Conservation (phyloP, 2,888 invertebrate genomes). For the Xiphydria camelus region DNA sequence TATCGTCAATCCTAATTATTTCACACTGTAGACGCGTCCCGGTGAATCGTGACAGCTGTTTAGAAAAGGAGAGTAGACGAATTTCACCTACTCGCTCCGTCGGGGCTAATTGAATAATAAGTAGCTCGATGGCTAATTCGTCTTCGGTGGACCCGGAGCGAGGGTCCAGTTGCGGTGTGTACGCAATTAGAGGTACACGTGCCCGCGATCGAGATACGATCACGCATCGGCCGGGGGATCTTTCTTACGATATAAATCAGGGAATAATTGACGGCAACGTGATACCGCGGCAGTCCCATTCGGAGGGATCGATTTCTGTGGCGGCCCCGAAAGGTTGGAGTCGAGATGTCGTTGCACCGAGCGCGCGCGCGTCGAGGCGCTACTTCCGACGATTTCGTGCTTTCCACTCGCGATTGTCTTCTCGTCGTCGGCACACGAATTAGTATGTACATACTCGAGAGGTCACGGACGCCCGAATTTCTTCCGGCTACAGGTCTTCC, state of each 20-base stretch:
- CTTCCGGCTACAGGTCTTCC: too few relatives aligned
- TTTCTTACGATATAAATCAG: constrained; percentile 17
- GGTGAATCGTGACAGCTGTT: too few relatives aligned
- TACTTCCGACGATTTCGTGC: too few relatives aligned
- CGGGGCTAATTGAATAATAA: constrained; percentile 3
- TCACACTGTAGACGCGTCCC: too few relatives aligned
- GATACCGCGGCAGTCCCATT: constrained; percentile 19
- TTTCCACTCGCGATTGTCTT: too few relatives aligned
- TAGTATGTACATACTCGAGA: too few relatives aligned
- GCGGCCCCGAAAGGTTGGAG: not conserved
- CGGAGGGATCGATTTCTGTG: constrained; percentile 2
- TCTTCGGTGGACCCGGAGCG: not conserved
- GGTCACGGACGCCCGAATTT: too few relatives aligned
- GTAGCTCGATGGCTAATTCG: not conserved
- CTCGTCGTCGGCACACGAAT: too few relatives aligned
- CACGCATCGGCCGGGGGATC: constrained; percentile 7
- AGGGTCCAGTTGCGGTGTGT: constrained; percentile 1
- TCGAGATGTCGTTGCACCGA: too few relatives aligned
- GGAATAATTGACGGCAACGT: constrained; percentile 20
- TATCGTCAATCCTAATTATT: too few relatives aligned
- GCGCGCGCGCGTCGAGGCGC: too few relatives aligned
- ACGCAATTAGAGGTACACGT: constrained; percentile 3
- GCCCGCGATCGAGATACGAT: constrained; percentile 8
- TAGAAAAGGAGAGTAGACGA: too few relatives aligned
- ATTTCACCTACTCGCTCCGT: not conserved